Base-by-base conservation (phyloP, 2,113 vertebrate species). In the Brachypodius melanocephalos region DNA sequence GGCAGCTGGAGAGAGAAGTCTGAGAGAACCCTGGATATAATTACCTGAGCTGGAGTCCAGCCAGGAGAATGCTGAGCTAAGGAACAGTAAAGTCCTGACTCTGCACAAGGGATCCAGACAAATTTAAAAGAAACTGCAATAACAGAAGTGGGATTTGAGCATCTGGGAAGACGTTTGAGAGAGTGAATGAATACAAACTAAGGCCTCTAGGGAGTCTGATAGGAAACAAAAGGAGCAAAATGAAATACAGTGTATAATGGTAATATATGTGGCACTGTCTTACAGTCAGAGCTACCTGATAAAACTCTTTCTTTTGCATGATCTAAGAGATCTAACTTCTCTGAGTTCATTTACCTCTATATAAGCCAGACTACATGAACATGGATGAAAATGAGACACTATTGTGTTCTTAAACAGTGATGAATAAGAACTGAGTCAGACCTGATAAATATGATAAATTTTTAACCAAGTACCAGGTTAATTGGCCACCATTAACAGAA, bases 81-180 rank as follows among this genome's bases (percentile, higher is more conserved):
- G 93, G 80, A 93, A 88, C 84, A 92, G 92, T 72, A 78, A 96
- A 96, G 82, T 91, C 94, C 76, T 92, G 88, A 94, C 67, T 88
- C 93, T 72, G 92, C 93, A 85, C 59, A 57, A 94, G 90, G 80
- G 82, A 91, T 73, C 77, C 80, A 88, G 73, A 65, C 93, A 86
- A 77, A 95, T 94, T 83, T 88, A 38, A 95, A 95, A 97, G 95
- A 90, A 97, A 96, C 77, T 81, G 84, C 84, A 96, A 77, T 93
- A 72, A 74, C 84, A 88, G 90, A 86, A 93, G 71, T 51, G 66
- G 54, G 55, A 76, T 95, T 94, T 95, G 69, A 97, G 71, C 83
- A 79, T 85, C 88, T 83, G 90, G 94, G 92, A 94, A 97, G 84
- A 95, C 28, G 51, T 90, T 76, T 94, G 90, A 93, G 77, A 67